Percentiles rank a stretch among this genome's conserved stretches.
Conservation (phyloP, 2,113 vertebrate genomes). For the Heterotis niloticus region DNA sequence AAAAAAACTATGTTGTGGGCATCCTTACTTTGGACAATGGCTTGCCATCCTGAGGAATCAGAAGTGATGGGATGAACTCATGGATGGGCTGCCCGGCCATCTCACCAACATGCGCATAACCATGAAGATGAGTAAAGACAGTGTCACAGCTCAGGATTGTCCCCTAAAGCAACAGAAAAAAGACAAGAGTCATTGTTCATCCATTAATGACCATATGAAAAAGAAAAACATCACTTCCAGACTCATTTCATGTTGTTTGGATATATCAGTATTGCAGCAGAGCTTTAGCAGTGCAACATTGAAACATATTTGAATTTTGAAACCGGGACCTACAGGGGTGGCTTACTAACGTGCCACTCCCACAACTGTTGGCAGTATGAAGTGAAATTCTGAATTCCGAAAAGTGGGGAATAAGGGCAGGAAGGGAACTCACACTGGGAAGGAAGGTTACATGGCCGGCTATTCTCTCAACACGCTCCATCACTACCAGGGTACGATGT, state of each 20-base stretch:
- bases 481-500: constrained; percentile 65
- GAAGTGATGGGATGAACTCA: constrained; percentile 78
- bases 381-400: background rate
- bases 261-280: background rate
- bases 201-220: background rate
- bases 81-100: constrained; percentile 67
- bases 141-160: constrained; percentile 73
- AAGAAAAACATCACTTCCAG: too few species aligned
- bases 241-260: too few species aligned
- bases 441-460: constrained; percentile 74
- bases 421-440: constrained; percentile 63
- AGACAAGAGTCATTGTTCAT: background rate
- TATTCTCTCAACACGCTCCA: constrained; percentile 80
- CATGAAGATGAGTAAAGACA: constrained; percentile 79
- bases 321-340: background rate
- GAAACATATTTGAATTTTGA: background rate
- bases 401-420: background rate
- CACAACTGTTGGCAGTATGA: background rate
- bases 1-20: background rate
- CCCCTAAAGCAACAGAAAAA: constrained; percentile 64
- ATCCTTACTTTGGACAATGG: constrained; percentile 72
- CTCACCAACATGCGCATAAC: constrained; percentile 67
- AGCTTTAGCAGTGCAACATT: too few species aligned
- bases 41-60: constrained; percentile 69
- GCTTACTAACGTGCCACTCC: background rate